These are phyloP conservation scores for Chamaea fasciata DNA, from an alignment of 2,113 vertebrate genomes.

Conservation along the genomic window DNA sequence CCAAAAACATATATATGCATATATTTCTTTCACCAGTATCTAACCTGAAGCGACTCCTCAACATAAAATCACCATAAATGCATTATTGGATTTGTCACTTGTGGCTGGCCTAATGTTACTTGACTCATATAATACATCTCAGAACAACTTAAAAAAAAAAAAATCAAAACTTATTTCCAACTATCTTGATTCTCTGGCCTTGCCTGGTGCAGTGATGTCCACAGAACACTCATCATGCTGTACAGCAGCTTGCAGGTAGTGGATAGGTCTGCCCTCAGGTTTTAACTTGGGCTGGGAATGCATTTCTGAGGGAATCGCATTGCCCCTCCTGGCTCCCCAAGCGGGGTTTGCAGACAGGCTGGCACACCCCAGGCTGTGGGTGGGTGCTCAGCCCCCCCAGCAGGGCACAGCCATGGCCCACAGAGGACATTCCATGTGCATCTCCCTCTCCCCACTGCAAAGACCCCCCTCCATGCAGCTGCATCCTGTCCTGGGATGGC, in stretches of 20 bases:
- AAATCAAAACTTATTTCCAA: not conserved
- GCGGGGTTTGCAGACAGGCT: not conserved
- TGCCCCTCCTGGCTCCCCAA: fast-evolving
- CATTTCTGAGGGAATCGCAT: not conserved
- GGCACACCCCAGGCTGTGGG: not conserved
- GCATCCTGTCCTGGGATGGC: not conserved
- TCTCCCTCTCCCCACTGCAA: not conserved
- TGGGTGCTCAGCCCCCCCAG: not conserved
- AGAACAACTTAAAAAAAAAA: not conserved
- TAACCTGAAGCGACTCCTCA: not conserved
- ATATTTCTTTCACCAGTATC: not conserved
- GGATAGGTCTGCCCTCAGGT: fast-evolving
- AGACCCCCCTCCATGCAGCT: fast-evolving
- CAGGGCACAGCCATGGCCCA: not conserved
- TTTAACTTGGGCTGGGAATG: not conserved
- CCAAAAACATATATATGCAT: not conserved
- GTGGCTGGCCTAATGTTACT: not conserved
- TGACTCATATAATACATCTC: not conserved
- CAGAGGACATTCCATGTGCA: fast-evolving
- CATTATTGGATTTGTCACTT: not conserved
- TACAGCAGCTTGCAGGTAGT: not conserved
- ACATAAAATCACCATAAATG: not conserved
- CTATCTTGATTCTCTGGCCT: not conserved
- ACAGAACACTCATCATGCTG: fast-evolving
- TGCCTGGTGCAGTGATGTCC: not conserved